Conservation (phyloP, 1,140 invertebrate genomes). For the Calephelis nemesis region DNA sequence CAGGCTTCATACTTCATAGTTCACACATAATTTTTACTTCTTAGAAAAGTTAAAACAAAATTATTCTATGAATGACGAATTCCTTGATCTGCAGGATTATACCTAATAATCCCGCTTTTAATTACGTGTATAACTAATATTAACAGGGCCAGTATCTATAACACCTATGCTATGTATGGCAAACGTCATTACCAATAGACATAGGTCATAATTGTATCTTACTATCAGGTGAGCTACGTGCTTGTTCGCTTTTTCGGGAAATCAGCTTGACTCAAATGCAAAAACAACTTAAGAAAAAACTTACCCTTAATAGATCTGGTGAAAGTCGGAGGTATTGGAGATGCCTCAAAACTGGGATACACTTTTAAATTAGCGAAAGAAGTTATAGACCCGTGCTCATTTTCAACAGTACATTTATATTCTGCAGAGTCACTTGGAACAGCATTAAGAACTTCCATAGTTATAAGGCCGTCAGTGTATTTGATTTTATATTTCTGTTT, state of each 20-base stretch:
- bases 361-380: constrained; percentile 87
- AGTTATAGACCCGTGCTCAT: constrained; percentile 84
- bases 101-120: no score
- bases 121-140: no score
- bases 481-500: constrained; percentile 80
- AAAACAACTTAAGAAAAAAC: constrained; percentile 28
- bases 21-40: no score
- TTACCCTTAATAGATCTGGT: constrained; percentile 86
- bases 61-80: no score
- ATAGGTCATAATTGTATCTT: no score
- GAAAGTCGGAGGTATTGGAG: constrained; percentile 85
- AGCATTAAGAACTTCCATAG: constrained; percentile 86
- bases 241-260: constrained; percentile 21
- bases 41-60: no score
- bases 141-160: no score
- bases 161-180: no score
- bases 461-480: constrained; percentile 84
- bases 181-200: no score
- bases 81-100: no score
- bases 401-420: constrained; percentile 87
- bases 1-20: no score
- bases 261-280: constrained; percentile 10
- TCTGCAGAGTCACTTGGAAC: constrained; percentile 84
- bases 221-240: no score
- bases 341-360: constrained; percentile 84